Evolutionary conservation across 2,888 invertebrate genomes (phyloP).

Genomic region (Athrips mouffetella): DNA sequence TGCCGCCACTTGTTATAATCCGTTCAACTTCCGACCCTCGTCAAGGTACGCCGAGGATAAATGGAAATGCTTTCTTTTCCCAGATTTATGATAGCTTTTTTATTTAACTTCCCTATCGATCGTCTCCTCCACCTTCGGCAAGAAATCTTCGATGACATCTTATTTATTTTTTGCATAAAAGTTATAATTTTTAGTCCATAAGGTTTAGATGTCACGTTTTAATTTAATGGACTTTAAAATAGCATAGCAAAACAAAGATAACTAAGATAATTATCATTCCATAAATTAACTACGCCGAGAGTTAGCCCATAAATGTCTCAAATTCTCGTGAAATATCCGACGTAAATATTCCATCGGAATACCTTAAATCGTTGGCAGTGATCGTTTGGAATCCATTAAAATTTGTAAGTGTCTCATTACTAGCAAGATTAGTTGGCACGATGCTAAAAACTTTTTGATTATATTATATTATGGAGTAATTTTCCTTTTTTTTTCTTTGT

Average conservation of each 20-base stretch:
- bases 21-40: constrained; percentile 75
- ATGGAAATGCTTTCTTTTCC: constrained; percentile 64
- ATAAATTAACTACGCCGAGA: constrained; percentile 8
- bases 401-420: too few relatives aligned
- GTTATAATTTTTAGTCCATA: too few relatives aligned
- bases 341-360: constrained; percentile 32
- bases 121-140: background rate
- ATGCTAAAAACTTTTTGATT: too few relatives aligned
- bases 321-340: constrained; percentile 30
- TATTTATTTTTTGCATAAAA: too few relatives aligned
- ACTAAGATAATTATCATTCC: constrained; percentile 9
- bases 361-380: constrained; percentile 24
- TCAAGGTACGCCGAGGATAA: constrained; percentile 71
- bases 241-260: constrained; percentile 2
- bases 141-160: too few relatives aligned
- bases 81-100: constrained; percentile 56
- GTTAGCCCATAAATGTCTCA: constrained; percentile 25
- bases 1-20: constrained; percentile 76
- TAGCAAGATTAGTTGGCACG: too few relatives aligned
- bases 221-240: background rate
- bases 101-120: constrained; percentile 13
- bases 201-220: background rate
- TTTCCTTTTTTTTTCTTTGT: too few relatives aligned
- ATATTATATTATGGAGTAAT: too few relatives aligned
- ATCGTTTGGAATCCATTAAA: constrained; percentile 22